Conservation (phyloP, 37 sponge, comb jelly and placozoan species). For the Ephydatia muelleri region DNA sequence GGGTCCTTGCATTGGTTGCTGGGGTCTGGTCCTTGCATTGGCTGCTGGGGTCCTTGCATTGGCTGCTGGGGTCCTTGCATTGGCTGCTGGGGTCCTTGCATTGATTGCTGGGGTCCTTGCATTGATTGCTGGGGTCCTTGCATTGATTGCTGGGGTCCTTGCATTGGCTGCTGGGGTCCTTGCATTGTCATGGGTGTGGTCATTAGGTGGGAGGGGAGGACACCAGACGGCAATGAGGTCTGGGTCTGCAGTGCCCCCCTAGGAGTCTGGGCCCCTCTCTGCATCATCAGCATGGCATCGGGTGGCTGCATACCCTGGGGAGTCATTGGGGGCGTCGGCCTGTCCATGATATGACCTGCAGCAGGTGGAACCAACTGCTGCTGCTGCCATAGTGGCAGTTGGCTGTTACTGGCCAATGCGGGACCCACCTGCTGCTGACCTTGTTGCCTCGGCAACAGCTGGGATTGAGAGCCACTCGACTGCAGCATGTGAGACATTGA, state of each 20-base stretch:
- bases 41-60: too few relatives aligned
- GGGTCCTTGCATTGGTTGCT: too few relatives aligned
- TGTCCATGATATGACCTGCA: neutral
- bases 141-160: slow-evolving; percentile 3
- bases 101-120: too few relatives aligned
- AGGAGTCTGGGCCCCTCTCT: too few relatives aligned
- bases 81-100: too few relatives aligned
- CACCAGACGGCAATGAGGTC: neutral
- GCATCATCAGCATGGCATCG: too few relatives aligned
- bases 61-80: too few relatives aligned
- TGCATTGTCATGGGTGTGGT: too few relatives aligned
- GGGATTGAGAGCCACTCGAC: neutral
- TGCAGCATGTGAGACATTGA: neutral
- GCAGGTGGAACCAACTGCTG: neutral
- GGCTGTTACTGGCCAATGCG: neutral
- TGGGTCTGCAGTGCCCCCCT: neutral
- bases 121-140: neutral
- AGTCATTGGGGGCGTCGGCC: neutral
- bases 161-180: neutral
- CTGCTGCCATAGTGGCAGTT: neutral
- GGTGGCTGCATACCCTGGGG: neutral
- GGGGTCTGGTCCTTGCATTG: too few relatives aligned
- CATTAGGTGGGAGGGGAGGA: too few relatives aligned
- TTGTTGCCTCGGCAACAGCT: too few relatives aligned
- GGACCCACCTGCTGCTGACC: neutral